Evolutionary conservation across 1,140 invertebrate genomes (phyloP), one percentile per base, ranked within the genome.

Genomic region (Goniozus legneri): DNA sequence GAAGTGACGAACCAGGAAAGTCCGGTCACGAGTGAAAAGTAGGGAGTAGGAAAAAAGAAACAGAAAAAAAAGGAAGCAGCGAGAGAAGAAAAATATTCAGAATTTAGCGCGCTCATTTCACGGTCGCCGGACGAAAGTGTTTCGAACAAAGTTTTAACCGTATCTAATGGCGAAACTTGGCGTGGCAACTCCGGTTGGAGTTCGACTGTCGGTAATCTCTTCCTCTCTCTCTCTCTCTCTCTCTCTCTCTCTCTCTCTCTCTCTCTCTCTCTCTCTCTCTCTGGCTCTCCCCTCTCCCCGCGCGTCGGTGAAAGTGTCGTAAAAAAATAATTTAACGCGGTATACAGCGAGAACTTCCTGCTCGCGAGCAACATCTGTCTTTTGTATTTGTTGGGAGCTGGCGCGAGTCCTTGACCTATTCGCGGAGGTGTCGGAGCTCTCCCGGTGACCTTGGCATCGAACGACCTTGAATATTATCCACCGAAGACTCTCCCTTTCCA

Each of bases 141-240:
- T 72, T 67, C 63, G 62, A 71, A 73, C 68, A 75, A 73, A 75
- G 71, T 74, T 74, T 71, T 69, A 71, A 71, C 64, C 65, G 65
- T 70, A 59, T 67, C 67, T 74, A 73, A 72, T 73, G 68, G 59
- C 55, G 61, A 71, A 73, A 73, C 67, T 73, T 73, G 66, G 62
- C 60, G 47, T n/a, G n/a, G n/a, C n/a, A 66, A 68, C 61, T 68
- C 54, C 46, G 52, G 44, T 45, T 48, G 50, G 65, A 67, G 69
- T 69, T 71, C 60, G 61, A 57, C 65, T 62, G 54, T 64, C 60
- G 60, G 58, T 67, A 64, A 68, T 56, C 60, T 60, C 56, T 61
- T 57, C 52, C n/a, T n/a, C n/a, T n/a, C n/a, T n/a, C n/a, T n/a
- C n/a, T n/a, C n/a, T n/a, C n/a, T n/a, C n/a, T n/a, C n/a, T n/a